phyloP scores from a whole-genome alignment of 2,113 vertebrate genomes.

The Mustela nigripes region DNA sequence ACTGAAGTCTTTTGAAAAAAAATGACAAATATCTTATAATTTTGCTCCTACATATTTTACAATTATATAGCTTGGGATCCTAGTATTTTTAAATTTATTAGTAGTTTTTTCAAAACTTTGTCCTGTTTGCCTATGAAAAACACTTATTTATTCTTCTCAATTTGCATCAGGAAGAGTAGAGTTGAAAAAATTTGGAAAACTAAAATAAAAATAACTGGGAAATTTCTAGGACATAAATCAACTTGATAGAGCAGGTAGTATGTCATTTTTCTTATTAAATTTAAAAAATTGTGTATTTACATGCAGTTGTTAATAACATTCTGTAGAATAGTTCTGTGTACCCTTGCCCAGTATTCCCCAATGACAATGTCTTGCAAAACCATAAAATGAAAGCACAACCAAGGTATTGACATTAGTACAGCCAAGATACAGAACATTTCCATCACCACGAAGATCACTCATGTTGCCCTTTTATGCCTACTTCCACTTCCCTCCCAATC shows the following conservation, averaged over 20 bases:
- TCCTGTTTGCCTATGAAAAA: background rate
- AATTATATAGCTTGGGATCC: background rate
- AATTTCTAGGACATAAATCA: background rate
- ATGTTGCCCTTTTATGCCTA: background rate
- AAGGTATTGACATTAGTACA: background rate
- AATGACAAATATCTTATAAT: background rate
- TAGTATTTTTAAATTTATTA: background rate
- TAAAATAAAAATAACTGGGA: background rate
- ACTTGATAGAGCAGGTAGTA: background rate
- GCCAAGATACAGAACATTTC: background rate
- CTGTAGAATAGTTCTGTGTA: background rate
- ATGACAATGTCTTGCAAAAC: background rate
- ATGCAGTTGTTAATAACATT: background rate
- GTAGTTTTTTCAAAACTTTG: background rate
- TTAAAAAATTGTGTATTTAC: background rate
- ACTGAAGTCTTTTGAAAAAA: background rate
- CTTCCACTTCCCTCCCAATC: background rate
- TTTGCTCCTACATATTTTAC: background rate
- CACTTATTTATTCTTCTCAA: background rate
- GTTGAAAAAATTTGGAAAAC: background rate
- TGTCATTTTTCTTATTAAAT: background rate
- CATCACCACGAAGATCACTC: background rate
- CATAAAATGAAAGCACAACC: background rate
- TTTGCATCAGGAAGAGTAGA: background rate
- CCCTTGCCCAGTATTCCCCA: background rate